phyloP scores from a whole-genome alignment of 2,888 invertebrate species.

The Pseudoips prasinana region DNA sequence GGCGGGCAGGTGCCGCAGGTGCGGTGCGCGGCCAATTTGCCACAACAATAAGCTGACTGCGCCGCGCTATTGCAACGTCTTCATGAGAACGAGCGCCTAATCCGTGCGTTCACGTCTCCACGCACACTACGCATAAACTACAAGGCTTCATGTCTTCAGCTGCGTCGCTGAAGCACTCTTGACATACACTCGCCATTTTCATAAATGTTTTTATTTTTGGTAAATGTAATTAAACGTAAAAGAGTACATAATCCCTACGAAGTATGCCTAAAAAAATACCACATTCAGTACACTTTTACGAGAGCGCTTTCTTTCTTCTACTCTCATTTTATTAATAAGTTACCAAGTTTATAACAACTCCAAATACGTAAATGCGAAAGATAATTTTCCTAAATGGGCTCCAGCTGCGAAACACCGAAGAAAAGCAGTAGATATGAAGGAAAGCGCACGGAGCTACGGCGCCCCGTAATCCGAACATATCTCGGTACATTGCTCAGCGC shows the following conservation, averaged over 20 bases:
- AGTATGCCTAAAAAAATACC: too few species aligned
- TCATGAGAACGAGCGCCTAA: conserved; percentile 35
- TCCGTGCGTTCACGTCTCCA: conserved; percentile 44
- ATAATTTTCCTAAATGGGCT: conserved; percentile 52
- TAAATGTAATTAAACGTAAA: conserved; percentile 19
- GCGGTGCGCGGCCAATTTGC: conserved; percentile 60
- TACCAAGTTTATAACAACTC: conserved; percentile 28
- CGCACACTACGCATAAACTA: conserved; percentile 23
- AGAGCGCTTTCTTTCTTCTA: conserved; percentile 20
- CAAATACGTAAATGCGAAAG: conserved; percentile 25
- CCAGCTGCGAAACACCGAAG: conserved; percentile 70
- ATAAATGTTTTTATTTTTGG: conserved; percentile 27
- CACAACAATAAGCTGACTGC: conserved; percentile 43
- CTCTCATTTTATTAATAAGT: conserved; percentile 23
- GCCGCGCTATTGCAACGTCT: conserved; percentile 17
- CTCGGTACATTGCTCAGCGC: conserved; percentile 78
- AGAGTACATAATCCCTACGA: conserved; percentile 14
- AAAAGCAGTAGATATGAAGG: conserved; percentile 61
- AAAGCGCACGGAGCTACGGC: conserved; percentile 55
- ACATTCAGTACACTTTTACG: conserved; percentile 7
- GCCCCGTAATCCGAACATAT: conserved; percentile 75
- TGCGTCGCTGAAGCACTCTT: conserved; percentile 17
- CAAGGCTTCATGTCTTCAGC: conserved; percentile 24
- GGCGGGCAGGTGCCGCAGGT: conserved; percentile 67
- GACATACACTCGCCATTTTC: conserved; percentile 18